Conservation (phyloP, 2,888 invertebrate genomes). For the Tipula confusa region DNA sequence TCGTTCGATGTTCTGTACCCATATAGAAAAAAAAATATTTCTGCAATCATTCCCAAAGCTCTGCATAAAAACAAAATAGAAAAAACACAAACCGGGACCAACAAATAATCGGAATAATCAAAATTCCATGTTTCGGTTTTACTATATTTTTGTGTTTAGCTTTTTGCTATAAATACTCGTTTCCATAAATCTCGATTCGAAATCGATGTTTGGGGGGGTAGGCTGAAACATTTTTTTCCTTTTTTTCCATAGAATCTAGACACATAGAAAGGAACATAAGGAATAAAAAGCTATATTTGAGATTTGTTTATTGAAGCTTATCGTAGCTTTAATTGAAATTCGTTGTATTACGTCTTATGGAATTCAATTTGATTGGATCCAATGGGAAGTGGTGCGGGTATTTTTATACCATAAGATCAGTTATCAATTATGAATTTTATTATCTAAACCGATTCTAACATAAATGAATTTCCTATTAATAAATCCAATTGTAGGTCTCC, state of each 20-base stretch:
- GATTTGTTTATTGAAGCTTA: neutral
- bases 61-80: neutral
- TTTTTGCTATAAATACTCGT: neutral
- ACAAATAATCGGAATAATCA: neutral
- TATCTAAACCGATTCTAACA: too few relatives aligned
- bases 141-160: neutral
- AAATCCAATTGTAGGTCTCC: too few relatives aligned
- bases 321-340: slow-evolving; percentile 1
- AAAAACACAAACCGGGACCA: neutral
- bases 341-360: neutral
- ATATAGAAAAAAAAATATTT: neutral
- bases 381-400: too few relatives aligned
- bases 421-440: too few relatives aligned
- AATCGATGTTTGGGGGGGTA: neutral
- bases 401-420: too few relatives aligned
- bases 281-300: neutral
- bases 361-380: neutral
- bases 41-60: neutral
- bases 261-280: neutral
- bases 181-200: neutral
- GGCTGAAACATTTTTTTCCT: neutral
- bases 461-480: too few relatives aligned
- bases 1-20: neutral
- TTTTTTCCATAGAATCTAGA: neutral
- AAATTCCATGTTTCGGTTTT: neutral